Evolutionary conservation across 2,113 vertebrate species (phyloP), one percentile per base, ranked within the genome.

Genomic region (Periophthalmus modestus): DNA sequence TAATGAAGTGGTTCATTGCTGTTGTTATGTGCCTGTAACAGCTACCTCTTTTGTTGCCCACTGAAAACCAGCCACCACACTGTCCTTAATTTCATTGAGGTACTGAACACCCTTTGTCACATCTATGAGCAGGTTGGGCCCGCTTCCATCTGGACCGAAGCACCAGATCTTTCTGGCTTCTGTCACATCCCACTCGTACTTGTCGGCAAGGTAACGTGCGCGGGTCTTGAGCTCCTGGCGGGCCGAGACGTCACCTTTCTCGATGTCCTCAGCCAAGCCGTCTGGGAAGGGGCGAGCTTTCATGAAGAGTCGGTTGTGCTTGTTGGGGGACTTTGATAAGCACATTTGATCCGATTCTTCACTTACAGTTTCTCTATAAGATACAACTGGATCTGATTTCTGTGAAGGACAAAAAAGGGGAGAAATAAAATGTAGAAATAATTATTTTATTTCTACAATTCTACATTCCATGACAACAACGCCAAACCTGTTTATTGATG

Each of bases 1-100:
- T n/a, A 39, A 65, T 39, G 1, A 65, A 65, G 34, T 13, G n/a
- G 5, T 48, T 62, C 47, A 71, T 10, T 14, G 33, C 46, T 5
- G 55, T 79, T 10, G 43, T 21, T 55, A 46, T 46, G 0, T 48
- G 7, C 43, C 48, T 14, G 5, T n/a, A 19, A 66, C 48, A 52
- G 19, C 18, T 1, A 95, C 97, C 96, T 98, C 97, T 85, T 98
- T 99, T 0, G 95, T 95, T 0, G 97, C 97, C 97, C 97, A 98
- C 94, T 98, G 97, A 93, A 98, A 99, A 16, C 96, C 97, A 0
- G 97, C 97, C 80, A 98, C 96, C 68, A 99, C 96, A 0, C 96
- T 98, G 92, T 99, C 97, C 94, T 98, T 99, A 91, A 98, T 98
- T 91, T 99, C 97, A 0, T 96, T 98, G 66, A 99, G 96, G 92